Conservation (phyloP, 2,888 invertebrate species). For the Willowsia nigromaculata region DNA sequence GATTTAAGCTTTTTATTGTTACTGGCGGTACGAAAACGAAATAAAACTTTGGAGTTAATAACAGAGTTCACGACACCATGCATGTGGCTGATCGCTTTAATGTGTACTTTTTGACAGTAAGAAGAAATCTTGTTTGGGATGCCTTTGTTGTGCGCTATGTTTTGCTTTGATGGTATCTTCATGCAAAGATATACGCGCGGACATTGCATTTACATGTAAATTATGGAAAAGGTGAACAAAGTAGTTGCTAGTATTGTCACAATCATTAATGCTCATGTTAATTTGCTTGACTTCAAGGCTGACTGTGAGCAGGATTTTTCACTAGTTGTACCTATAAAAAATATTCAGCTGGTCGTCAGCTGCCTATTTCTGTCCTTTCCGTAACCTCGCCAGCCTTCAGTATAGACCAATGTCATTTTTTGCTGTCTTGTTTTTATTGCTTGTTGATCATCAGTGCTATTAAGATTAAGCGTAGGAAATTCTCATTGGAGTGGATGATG, state of each 20-base stretch:
- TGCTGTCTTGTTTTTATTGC: neutral
- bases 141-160: neutral
- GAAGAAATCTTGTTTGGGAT: neutral
- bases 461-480: neutral
- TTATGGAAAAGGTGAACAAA: no score
- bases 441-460: neutral
- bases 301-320: no score
- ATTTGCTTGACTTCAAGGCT: no score
- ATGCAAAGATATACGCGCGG: neutral
- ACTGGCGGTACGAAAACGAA: neutral
- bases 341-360: neutral
- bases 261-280: no score
- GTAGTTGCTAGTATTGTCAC: no score
- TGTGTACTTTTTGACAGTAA: neutral
- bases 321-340: no score
- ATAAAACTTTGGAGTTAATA: neutral
- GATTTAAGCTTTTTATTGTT: neutral
- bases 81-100: neutral
- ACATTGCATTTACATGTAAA: no score
- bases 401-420: conserved; percentile 32
- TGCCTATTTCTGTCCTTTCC: neutral
- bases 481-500: neutral
- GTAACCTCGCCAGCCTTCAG: neutral
- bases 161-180: neutral
- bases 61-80: neutral